phyloP scores from a whole-genome alignment of 2,888 invertebrate genomes.

The Eulithis testata region DNA sequence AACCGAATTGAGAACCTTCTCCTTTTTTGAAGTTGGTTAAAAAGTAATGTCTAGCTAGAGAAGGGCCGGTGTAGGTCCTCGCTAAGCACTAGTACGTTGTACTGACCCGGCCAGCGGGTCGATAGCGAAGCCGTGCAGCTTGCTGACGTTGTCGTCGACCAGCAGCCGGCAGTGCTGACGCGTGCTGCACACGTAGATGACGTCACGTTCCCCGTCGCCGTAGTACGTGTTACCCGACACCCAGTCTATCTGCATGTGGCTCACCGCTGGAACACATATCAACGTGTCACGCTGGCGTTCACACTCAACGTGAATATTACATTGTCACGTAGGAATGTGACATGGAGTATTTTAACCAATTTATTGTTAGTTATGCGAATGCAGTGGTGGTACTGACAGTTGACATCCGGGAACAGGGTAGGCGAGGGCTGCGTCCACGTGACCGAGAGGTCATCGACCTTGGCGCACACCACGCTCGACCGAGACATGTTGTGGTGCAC shows the following conservation, averaged over 20 bases:
- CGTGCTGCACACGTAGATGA: slow-evolving; percentile 88
- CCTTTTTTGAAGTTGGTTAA: too few relatives aligned
- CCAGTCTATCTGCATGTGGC: slow-evolving; percentile 93
- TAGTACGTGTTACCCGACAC: slow-evolving; percentile 94
- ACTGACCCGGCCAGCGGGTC: slow-evolving; percentile 82
- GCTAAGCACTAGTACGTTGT: background rate
- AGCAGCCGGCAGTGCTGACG: slow-evolving; percentile 88
- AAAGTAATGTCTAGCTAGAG: too few relatives aligned
- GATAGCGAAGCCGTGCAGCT: slow-evolving; percentile 90
- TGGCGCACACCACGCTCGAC: slow-evolving; percentile 86
- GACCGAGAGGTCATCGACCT: slow-evolving; percentile 86
- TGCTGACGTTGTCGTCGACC: slow-evolving; percentile 87
- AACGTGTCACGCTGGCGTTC: too few relatives aligned
- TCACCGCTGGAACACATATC: slow-evolving; percentile 83
- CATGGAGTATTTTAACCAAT: too few relatives aligned
- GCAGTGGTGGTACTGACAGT: slow-evolving; percentile 76
- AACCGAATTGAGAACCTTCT: too few relatives aligned
- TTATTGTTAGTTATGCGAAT: too few relatives aligned
- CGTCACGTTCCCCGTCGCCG: slow-evolving; percentile 87
- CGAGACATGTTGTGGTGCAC: slow-evolving; percentile 86
- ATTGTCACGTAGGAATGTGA: too few relatives aligned
- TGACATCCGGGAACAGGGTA: slow-evolving; percentile 86
- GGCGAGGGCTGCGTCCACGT: slow-evolving; percentile 85
- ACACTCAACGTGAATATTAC: too few relatives aligned
- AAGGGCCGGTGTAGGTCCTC: background rate